Conservation (phyloP, 1,140 invertebrate species). For the Ectropis grisescens region DNA sequence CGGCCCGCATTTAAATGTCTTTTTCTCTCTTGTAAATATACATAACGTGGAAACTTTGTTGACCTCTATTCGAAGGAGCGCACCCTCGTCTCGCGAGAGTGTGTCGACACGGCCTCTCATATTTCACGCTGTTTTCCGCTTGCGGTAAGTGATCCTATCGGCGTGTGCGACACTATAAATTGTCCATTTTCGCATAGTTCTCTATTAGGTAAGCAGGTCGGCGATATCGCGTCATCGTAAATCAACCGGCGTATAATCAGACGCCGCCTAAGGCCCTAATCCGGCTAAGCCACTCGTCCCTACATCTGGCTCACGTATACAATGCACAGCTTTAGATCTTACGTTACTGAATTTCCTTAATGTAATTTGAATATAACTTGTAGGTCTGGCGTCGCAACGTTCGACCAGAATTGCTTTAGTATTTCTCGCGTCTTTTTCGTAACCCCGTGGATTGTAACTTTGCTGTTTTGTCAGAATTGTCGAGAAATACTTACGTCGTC, state of each 20-base stretch:
- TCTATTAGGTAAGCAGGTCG: slow-evolving; percentile 41
- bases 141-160: slow-evolving; percentile 44
- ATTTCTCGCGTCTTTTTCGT: too few species aligned
- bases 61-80: slow-evolving; percentile 23
- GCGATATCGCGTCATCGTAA: slow-evolving; percentile 59
- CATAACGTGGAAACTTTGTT: slow-evolving; percentile 22
- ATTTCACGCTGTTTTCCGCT: slow-evolving; percentile 40
- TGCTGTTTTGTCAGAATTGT: too few species aligned
- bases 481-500: too few species aligned
- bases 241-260: slow-evolving; percentile 63
- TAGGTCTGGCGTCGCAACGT: too few species aligned
- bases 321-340: slow-evolving; percentile 20
- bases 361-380: slow-evolving; percentile 24
- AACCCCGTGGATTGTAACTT: too few species aligned
- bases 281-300: slow-evolving; percentile 47
- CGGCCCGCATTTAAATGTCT: slow-evolving; percentile 58
- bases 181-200: slow-evolving; percentile 30
- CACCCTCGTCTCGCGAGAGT: slow-evolving; percentile 33
- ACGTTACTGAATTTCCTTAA: slow-evolving; percentile 21
- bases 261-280: slow-evolving; percentile 43
- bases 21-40: slow-evolving; percentile 40
- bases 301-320: slow-evolving; percentile 50
- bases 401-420: too few species aligned
- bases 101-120: slow-evolving; percentile 50
- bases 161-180: slow-evolving; percentile 47